Evolutionary conservation across 1,140 invertebrate genomes (phyloP), one percentile per base, ranked within the genome.

Genomic region (Drosophila eugracilis): DNA sequence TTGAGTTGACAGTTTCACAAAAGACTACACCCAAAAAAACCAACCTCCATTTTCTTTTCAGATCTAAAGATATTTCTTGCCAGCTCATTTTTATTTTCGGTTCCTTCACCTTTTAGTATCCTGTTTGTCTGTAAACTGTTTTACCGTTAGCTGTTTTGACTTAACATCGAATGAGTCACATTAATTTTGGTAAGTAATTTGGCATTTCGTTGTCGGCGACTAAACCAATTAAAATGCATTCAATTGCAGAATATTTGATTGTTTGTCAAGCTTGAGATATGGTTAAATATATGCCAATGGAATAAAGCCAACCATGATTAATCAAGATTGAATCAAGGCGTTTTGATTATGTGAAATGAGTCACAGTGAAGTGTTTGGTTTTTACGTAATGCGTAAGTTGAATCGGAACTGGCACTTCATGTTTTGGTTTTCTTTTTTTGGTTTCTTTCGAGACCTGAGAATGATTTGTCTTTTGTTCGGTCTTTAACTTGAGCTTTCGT

Each of bases 331-430:
- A 52, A 41, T 44, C 7, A 10, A 59, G 22, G 19, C 30, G 32
- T 4, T 66, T 60, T 65, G 10, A 60, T 54, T 36, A 49, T 44
- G n/a, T 6, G 14, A 4, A 45, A 50, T 84, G 80, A 84, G 44
- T 84, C 80, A 84, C 30, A 67, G 39, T 24, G 19, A 45, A 41
- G 28, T 70, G 44, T 34, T 24, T 73, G 41, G 34, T 47, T 67
- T 77, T 81, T 77, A 81, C 78, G 55, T 36, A 55, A 66, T 60
- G 69, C 69, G 60, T 80, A 60, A 66, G 45, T 62, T 54, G 41
- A 81, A 58, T 72, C 44, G 30, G 45, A 57, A 39, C 22, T 75
- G 58, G 17, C 49, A 37, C 58, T 49, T 67, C 4, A 59, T 59
- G 50, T 74, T 49, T n/a, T 47, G 63, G 60, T 67, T 28, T 47